phyloP scores from a whole-genome alignment of 35 echinoderm and acorn worm species.

The Eucidaris tribuloides region DNA sequence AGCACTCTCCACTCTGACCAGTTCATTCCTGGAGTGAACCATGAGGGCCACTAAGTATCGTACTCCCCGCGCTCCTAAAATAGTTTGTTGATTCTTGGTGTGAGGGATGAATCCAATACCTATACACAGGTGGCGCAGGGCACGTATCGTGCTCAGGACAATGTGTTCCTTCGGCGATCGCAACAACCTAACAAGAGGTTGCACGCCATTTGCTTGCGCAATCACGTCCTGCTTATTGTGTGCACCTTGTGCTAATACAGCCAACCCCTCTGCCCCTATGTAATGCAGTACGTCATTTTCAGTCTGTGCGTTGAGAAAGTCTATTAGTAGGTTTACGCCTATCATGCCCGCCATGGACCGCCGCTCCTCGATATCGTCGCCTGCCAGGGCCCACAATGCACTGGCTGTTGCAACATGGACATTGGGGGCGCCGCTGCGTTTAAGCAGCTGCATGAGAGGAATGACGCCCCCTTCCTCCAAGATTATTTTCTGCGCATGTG shows the following conservation, averaged over 20 bases:
- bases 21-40: conserved; percentile 96
- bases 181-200: conserved; percentile 76
- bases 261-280: conserved; percentile 94
- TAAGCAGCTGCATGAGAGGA: conserved; percentile 85
- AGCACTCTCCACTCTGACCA: conserved; percentile 88
- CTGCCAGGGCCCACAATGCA: conserved; percentile 92
- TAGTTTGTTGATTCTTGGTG: conserved; percentile 74
- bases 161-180: conserved; percentile 97
- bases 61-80: conserved; percentile 71
- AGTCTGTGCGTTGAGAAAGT: conserved; percentile 86
- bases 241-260: conserved; percentile 79
- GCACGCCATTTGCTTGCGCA: conserved; percentile 86
- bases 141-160: conserved; percentile 84
- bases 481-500: conserved; percentile 96
- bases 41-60: conserved; percentile 89
- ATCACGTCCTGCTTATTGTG: conserved; percentile 91
- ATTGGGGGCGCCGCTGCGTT: conserved; percentile 80
- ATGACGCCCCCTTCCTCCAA: conserved; percentile 92
- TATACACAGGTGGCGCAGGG: conserved; percentile 82
- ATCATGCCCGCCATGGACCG: conserved; percentile 95
- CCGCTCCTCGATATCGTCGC: conserved; percentile 87
- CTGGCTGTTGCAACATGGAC: conserved; percentile 87
- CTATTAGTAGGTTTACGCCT: conserved; percentile 81
- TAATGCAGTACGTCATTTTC: conserved; percentile 89
- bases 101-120: conserved; percentile 94